These are phyloP conservation scores for Peromyscus melanophrys DNA, from an alignment of 2,797 vertebrate species.

Conservation along the genomic window DNA sequence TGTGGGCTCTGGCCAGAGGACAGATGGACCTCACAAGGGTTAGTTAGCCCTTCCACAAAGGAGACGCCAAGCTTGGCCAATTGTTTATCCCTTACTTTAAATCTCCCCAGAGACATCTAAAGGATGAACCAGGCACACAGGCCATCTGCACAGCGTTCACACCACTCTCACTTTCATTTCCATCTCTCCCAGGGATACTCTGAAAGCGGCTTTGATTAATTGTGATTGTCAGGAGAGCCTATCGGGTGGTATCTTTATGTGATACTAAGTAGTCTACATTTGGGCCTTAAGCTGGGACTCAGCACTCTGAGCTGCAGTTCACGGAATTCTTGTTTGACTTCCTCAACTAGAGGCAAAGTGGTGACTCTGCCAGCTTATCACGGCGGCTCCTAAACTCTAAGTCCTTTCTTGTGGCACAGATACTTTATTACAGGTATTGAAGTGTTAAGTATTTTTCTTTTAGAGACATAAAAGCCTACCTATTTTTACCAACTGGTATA, in stretches of 20 bases:
- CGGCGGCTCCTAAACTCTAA: background rate
- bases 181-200: background rate
- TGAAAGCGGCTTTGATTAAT: background rate
- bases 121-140: background rate
- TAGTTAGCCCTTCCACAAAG: background rate
- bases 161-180: background rate
- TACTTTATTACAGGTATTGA: constrained; percentile 49
- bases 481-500: constrained; percentile 59
- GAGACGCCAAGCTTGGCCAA: background rate
- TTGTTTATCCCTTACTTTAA: background rate
- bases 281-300: background rate
- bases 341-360: constrained; percentile 38
- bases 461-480: constrained; percentile 67
- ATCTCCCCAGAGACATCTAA: background rate
- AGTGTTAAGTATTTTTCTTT: constrained; percentile 55
- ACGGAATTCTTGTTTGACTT: constrained; percentile 15
- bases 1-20: background rate
- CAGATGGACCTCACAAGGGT: background rate
- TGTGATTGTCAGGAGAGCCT: background rate
- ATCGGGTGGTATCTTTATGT: background rate
- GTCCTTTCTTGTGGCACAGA: constrained; percentile 72
- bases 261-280: background rate
- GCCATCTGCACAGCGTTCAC: background rate
- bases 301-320: background rate
- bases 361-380: constrained; percentile 1